Base-by-base conservation (phyloP, 2,113 vertebrate species). In the Chinchilla lanigera region DNA sequence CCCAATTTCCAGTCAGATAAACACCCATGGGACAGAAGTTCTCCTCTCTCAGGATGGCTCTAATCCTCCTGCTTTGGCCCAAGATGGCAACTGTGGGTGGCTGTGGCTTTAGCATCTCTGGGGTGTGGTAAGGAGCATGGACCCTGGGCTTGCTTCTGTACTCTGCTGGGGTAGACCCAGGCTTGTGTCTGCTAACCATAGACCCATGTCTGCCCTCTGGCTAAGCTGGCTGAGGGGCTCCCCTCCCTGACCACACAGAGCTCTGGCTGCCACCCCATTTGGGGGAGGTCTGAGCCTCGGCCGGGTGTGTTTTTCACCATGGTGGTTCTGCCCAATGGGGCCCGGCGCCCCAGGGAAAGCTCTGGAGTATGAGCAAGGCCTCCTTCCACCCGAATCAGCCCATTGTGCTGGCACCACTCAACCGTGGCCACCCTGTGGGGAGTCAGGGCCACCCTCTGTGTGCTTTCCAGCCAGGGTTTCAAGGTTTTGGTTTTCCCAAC, bases 401-500 rank as follows among this genome's bases (percentile, higher is more conserved):
- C 35, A 71, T 86, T 69, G 65, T 92, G 44, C 11, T 20, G 38
- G 52, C 28, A 16, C 52, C 35, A 60, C 60, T 93, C 85, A 93
- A 60, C 89, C 9, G 0, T 83, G 47, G 47, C 85, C 60, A n/a
- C 20, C 13, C 54, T 28, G 75, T 73, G 41, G 30, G 44, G 82
- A 65, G 22, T 26, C 41, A 58, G 35, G 58, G 75, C 24, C 78
- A 38, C 41, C 47, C 20, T 81, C 87, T 60, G 35, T 52, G n/a
- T 52, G 5, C 30, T 94, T 56, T 94, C 54, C 16, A 88, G 58
- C 33, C 35, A 78, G 14, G 12, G 19, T 56, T 65, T 94, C 86
- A 60, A 90, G 44, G 47, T 81, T 85, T 67, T 28, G 89, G 26
- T 83, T 93, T 95, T 65, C 38, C 95, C 63, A 56, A 24, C 28